These are phyloP conservation scores for Loris lydekkerianus DNA, from an alignment of 2,797 vertebrate species.

Conservation along the genomic window DNA sequence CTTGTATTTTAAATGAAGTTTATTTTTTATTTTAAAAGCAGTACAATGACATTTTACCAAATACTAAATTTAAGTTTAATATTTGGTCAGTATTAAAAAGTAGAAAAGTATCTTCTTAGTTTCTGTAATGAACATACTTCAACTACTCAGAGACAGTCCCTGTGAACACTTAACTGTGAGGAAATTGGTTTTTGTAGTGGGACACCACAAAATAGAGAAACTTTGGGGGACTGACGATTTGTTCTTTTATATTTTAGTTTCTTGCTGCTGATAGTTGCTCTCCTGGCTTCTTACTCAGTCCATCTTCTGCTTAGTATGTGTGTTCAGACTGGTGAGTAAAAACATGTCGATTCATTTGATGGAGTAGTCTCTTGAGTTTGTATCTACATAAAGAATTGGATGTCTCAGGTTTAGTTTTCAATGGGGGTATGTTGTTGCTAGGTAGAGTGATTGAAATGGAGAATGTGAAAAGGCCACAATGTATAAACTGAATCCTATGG, in stretches of 20 bases:
- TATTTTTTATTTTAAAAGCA: conserved; percentile 36
- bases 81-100: conserved; percentile 9
- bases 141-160: not conserved
- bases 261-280: conserved; percentile 93
- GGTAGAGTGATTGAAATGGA: not conserved
- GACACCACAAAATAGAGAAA: not conserved
- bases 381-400: not conserved
- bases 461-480: conserved; percentile 43
- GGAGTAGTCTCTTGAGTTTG: not conserved
- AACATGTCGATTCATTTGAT: not conserved
- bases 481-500: not conserved
- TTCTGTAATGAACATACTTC: not conserved
- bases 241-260: conserved; percentile 88
- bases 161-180: conserved; percentile 9
- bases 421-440: not conserved
- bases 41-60: no score
- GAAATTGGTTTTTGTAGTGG: conserved; percentile 8
- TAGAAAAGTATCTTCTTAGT: not conserved
- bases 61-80: conserved; percentile 37
- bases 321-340: conserved; percentile 94
- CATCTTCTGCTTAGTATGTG: conserved; percentile 96
- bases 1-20: conserved; percentile 37
- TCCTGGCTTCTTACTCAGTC: conserved; percentile 94
- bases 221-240: conserved; percentile 58
- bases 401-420: conserved; percentile 17